Evolutionary conservation across 2,888 invertebrate species (phyloP), one percentile per base, ranked within the genome.

Genomic region (Polydrusus tereticollis): DNA sequence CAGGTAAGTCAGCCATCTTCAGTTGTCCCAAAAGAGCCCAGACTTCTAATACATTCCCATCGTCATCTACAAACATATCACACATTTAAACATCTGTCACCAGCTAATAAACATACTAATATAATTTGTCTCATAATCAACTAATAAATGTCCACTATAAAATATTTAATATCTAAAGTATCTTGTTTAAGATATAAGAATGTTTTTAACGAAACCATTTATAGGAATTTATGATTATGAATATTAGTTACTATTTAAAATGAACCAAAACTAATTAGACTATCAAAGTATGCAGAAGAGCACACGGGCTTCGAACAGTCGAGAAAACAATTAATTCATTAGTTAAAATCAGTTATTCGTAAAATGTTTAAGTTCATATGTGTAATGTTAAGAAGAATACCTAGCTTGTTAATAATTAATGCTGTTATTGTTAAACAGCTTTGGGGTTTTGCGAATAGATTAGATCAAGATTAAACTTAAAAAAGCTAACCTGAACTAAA

Each of bases 61-160:
- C n/a, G 14, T n/a, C n/a, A 47, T 47, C 12, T 20, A 20, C 21
- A 4, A 47, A 47, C 21, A 8, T 20, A 47, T 21, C 45, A 47
- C 4, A 55, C 16, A 29, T 55, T 55, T 29, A 29, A 55, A 55
- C 14, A 29, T 29, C 52, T 55, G 29, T 55, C 52, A 29, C 18
- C 52, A 29, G 29, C 52, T 55, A 55, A 29, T 55, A 55, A 29
- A 14, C 29, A 55, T 55, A 55, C 18, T 16, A 29, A 55, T 55
- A 33, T 29, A 29, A 55, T 55, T 55, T 55, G 52, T 55, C 52
- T 29, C 52, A 55, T 55, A 29, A 55, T 29, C 52, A 29, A 18
- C 16, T 55, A 55, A 55, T 55, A 55, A 55, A 55, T 29, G 52
- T 55, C 52, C 12, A 2, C 18, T 18, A 55, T 29, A 29, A 55